Evolutionary conservation across 1,140 invertebrate species (phyloP).

Genomic region (Drosophila serrata): DNA sequence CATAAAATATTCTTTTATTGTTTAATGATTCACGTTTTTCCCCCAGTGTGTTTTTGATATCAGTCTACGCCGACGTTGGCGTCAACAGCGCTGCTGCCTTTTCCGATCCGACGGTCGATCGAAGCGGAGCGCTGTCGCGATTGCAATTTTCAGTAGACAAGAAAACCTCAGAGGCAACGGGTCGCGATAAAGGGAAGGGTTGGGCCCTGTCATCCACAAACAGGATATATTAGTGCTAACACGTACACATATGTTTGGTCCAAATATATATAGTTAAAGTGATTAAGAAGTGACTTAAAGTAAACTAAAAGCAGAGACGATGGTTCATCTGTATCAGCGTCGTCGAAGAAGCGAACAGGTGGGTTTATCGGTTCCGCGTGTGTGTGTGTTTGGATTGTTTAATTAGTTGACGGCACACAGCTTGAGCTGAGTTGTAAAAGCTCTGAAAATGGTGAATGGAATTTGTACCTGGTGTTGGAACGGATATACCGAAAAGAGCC

Average conservation of each 20-base stretch:
- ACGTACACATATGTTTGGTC: not conserved
- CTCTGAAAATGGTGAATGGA: conserved; percentile 8
- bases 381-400: conserved; percentile 38
- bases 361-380: conserved; percentile 42
- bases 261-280: not conserved
- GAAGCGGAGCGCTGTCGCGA: conserved; percentile 22
- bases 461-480: conserved; percentile 11
- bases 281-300: not conserved
- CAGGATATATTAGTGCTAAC: not conserved
- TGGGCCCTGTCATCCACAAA: not conserved
- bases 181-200: conserved; percentile 54
- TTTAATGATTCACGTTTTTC: not conserved
- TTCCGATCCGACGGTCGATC: conserved; percentile 34
- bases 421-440: conserved; percentile 17
- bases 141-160: conserved; percentile 61
- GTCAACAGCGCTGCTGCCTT: conserved; percentile 26
- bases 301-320: conserved; percentile 21
- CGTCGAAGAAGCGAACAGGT: conserved; percentile 72
- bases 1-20: not conserved
- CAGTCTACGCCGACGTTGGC: conserved; percentile 20
- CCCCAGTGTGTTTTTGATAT: conserved; percentile 25
- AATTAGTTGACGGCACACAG: conserved; percentile 43
- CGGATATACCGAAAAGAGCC: not conserved
- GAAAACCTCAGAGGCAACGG: conserved; percentile 63
- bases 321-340: conserved; percentile 74